These are phyloP conservation scores for Erynnis tages DNA, from an alignment of 2,888 invertebrate genomes.

Conservation along the genomic window DNA sequence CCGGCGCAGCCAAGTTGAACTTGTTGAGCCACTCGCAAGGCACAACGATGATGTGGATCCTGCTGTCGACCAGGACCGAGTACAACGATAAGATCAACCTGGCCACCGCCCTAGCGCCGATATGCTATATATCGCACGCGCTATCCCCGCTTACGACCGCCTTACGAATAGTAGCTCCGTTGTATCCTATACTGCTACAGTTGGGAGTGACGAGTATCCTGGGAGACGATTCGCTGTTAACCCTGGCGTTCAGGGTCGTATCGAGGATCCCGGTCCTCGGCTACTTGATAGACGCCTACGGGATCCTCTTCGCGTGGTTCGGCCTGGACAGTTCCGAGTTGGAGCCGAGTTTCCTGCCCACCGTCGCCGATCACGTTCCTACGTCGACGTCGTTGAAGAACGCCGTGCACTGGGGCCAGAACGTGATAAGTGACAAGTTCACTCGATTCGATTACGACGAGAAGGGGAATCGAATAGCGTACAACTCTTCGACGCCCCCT, in stretches of 20 bases:
- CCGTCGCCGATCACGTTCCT: not conserved
- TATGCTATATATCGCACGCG: slow-evolving; percentile 66
- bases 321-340: slow-evolving; percentile 11
- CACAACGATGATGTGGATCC: slow-evolving; percentile 74
- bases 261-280: not conserved
- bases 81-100: slow-evolving; percentile 78
- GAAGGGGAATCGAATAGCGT: slow-evolving; percentile 22
- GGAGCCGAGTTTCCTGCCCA: slow-evolving; percentile 9
- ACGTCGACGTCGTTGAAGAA: slow-evolving; percentile 2
- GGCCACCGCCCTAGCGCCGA: slow-evolving; percentile 78
- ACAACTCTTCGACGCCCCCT: slow-evolving; percentile 29
- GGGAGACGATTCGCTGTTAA: not conserved
- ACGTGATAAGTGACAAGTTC: slow-evolving; percentile 13
- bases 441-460: slow-evolving; percentile 34
- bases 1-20: slow-evolving; percentile 74
- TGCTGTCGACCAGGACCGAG: slow-evolving; percentile 70
- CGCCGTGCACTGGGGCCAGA: not conserved
- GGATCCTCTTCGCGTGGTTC: not conserved
- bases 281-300: not conserved
- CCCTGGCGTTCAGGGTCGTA: not conserved
- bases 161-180: slow-evolving; percentile 42
- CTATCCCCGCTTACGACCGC: slow-evolving; percentile 38
- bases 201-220: not conserved
- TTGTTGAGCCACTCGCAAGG: slow-evolving; percentile 87
- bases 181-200: not conserved